Evolutionary conservation across 2,797 vertebrate species (phyloP), one percentile per base, ranked within the genome.

Genomic region (Arnoldichthys spilopterus): DNA sequence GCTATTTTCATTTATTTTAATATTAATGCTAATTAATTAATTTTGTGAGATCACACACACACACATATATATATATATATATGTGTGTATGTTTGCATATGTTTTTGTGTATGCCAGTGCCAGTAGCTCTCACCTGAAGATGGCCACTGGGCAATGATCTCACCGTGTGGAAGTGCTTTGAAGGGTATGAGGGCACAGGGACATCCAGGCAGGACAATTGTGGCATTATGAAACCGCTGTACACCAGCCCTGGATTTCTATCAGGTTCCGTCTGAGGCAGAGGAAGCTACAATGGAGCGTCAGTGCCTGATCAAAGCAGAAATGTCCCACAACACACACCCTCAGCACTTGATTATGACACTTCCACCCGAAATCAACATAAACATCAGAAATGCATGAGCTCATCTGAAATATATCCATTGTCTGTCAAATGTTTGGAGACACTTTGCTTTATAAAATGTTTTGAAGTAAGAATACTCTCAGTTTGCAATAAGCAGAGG

Each of bases 91-190:
- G n/a, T n/a, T n/a, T n/a, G n/a, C n/a, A n/a, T n/a, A n/a, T n/a
- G n/a, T n/a, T n/a, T n/a, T n/a, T n/a, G n/a, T n/a, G n/a, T n/a
- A n/a, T n/a, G n/a, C n/a, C n/a, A n/a, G n/a, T n/a, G n/a, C n/a
- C n/a, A n/a, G n/a, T n/a, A n/a, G n/a, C n/a, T n/a, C n/a, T n/a
- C n/a, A n/a, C n/a, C n/a, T n/a, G n/a, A 58, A 5, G 63, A 72
- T 68, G 22, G 0, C 47, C 22, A 62, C 78, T 66, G 61, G 62
- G 62, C 69, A 26, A 83, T 94, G 92, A 94, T 93, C 91, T 94
- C 93, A 94, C 87, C 84, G 68, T 80, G 53, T 89, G 89, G 91
- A 92, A 92, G 87, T 76, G 83, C 89, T 94, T 93, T 94, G 93
- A 94, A 92, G 89, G 74, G 45, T 30, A 95, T 93, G 89, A 76